Conservation (phyloP, 2,888 invertebrate genomes). For the Diogma glabrata region DNA sequence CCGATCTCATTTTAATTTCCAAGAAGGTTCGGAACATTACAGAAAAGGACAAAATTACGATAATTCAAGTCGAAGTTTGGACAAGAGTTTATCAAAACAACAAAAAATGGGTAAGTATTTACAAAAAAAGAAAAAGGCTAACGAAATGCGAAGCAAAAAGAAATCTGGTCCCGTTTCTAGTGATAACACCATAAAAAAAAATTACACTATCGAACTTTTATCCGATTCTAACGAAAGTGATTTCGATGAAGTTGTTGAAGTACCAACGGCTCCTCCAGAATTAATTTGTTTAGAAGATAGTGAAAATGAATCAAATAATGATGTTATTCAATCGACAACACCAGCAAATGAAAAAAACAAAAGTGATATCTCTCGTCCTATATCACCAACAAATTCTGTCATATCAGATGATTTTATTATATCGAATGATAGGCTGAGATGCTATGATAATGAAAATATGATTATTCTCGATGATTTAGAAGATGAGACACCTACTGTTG, state of each 20-base stretch:
- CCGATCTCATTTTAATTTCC: too few species aligned
- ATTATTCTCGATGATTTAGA: conserved; percentile 30
- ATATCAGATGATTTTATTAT: conserved; percentile 35
- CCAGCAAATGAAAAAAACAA: neutral
- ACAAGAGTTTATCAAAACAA: neutral
- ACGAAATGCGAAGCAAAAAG: too few species aligned
- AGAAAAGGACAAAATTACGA: too few species aligned
- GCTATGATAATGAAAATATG: conserved; percentile 15
- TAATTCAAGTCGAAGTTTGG: neutral
- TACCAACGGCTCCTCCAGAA: conserved; percentile 28
- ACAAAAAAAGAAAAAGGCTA: neutral
- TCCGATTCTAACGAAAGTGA: conserved; percentile 21
- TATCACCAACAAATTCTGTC: conserved; percentile 29
- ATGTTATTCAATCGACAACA: conserved; percentile 16
- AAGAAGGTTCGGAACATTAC: too few species aligned
- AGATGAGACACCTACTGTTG: conserved; percentile 6
- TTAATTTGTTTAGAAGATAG: conserved; percentile 27
- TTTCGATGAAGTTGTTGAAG: conserved; percentile 29
- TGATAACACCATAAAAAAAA: neutral
- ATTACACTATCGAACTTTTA: neutral
- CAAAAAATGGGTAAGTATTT: neutral
- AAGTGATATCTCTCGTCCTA: conserved; percentile 22
- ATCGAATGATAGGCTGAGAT: conserved; percentile 28
- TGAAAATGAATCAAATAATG: conserved; percentile 25
- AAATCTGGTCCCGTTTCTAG: too few species aligned